Evolutionary conservation across 2,113 vertebrate genomes (phyloP).

Genomic region (Oncorhynchus tshawytscha): DNA sequence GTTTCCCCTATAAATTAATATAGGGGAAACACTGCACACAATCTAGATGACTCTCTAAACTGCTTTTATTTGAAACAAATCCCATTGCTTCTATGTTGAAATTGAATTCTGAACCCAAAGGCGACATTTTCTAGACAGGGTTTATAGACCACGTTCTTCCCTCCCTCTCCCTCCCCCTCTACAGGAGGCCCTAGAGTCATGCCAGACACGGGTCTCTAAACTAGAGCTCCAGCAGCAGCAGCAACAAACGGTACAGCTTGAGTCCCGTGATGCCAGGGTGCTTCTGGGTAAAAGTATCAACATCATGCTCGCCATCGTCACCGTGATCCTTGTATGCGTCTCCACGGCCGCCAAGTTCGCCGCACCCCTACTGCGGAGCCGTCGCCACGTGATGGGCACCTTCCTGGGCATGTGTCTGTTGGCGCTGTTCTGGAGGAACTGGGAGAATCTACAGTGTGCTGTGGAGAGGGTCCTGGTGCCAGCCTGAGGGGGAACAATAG

Average conservation of each 20-base stretch:
- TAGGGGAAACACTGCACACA: no score
- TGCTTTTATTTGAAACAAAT: no score
- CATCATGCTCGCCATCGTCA: conserved; percentile 93
- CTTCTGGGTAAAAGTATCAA: conserved; percentile 96
- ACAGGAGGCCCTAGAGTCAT: conserved; percentile 93
- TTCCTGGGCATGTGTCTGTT: conserved; percentile 82
- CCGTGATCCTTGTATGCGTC: conserved; percentile 94
- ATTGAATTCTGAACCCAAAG: no score
- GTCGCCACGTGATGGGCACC: conserved; percentile 84
- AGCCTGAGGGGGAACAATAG: conserved; percentile 66
- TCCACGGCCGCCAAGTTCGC: conserved; percentile 94
- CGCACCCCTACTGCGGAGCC: conserved; percentile 88
- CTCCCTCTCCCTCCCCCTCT: no score
- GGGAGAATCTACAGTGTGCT: conserved; percentile 85
- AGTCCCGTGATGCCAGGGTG: conserved; percentile 85
- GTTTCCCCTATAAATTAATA: no score
- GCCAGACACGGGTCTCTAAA: conserved; percentile 92
- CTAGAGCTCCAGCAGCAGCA: conserved; percentile 96
- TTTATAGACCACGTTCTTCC: not conserved
- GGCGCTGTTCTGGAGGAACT: conserved; percentile 91
- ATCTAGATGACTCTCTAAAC: no score
- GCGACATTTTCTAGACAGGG: not conserved
- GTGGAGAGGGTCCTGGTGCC: conserved; percentile 82
- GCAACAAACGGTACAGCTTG: conserved; percentile 93
- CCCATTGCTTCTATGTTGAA: no score